Conservation (phyloP, 2,797 vertebrate species). For the Fundulus diaphanus region DNA sequence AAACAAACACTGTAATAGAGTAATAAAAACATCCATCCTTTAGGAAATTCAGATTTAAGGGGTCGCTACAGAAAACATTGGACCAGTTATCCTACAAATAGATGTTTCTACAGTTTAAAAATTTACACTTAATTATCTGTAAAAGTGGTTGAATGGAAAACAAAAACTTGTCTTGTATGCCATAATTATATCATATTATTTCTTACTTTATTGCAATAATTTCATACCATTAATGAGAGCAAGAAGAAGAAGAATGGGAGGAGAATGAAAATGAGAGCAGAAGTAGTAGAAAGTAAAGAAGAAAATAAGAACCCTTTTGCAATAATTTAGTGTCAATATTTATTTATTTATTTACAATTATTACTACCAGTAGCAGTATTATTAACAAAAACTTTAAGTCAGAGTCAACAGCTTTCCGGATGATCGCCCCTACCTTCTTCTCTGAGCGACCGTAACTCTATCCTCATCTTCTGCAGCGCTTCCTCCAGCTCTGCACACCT, state of each 20-base stretch:
- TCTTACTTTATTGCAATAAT: background rate
- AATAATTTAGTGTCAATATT: background rate
- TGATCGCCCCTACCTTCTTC: constrained; percentile 88
- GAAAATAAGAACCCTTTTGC: background rate
- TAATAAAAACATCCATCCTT: background rate
- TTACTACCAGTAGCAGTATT: background rate
- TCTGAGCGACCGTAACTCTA: constrained; percentile 93
- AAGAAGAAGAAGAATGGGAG: background rate
- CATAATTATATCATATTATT: background rate
- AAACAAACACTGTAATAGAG: background rate
- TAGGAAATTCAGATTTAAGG: background rate
- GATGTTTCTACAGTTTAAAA: background rate
- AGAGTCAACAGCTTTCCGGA: background rate
- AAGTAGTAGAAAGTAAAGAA: background rate
- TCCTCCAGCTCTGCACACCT: constrained; percentile 96
- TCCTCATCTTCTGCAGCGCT: constrained; percentile 97
- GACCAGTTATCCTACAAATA: background rate
- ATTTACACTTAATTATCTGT: background rate
- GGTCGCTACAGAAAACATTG: background rate
- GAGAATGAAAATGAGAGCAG: background rate
- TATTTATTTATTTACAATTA: background rate
- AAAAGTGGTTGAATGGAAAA: background rate
- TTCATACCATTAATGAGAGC: background rate
- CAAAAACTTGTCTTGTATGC: background rate
- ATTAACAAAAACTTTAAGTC: too few relatives aligned